These are phyloP conservation scores for Poicephalus meyeri DNA, from an alignment of 2,113 vertebrate genomes.

Conservation along the genomic window DNA sequence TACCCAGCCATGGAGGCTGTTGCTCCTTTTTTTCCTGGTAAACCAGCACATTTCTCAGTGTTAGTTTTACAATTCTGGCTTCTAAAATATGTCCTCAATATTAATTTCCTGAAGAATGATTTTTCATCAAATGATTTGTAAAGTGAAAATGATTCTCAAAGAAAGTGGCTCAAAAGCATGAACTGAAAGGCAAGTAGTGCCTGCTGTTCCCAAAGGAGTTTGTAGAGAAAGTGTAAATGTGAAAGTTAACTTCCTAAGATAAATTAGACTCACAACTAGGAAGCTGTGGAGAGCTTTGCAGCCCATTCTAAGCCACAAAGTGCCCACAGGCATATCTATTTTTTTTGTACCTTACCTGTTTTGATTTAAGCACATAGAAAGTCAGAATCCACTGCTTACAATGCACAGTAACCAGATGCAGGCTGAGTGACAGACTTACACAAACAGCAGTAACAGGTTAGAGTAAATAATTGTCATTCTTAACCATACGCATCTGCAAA, in stretches of 20 bases:
- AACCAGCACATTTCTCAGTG: not conserved
- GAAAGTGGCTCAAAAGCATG: not conserved
- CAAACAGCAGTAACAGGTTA: not conserved
- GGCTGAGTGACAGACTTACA: rapidly evolving
- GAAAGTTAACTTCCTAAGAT: not conserved
- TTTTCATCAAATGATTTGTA: not conserved
- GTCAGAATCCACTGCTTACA: not conserved
- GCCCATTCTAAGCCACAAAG: not conserved
- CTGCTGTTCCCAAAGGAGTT: not conserved
- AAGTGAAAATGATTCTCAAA: not conserved
- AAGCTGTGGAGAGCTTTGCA: not conserved
- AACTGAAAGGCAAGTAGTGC: not conserved
- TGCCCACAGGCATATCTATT: not conserved
- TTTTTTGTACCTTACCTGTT: not conserved
- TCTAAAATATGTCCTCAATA: not conserved
- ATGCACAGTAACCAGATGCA: not conserved
- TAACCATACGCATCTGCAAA: not conserved
- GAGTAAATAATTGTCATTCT: not conserved
- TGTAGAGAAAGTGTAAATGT: not conserved
- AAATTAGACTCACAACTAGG: not conserved
- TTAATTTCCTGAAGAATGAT: conserved; percentile 8
- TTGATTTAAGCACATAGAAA: not conserved
- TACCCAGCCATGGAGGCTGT: not conserved
- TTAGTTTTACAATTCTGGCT: not conserved
- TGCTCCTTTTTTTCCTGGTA: not conserved